phyloP scores from a whole-genome alignment of 2,888 invertebrate genomes.

The Doris montereyensis region DNA sequence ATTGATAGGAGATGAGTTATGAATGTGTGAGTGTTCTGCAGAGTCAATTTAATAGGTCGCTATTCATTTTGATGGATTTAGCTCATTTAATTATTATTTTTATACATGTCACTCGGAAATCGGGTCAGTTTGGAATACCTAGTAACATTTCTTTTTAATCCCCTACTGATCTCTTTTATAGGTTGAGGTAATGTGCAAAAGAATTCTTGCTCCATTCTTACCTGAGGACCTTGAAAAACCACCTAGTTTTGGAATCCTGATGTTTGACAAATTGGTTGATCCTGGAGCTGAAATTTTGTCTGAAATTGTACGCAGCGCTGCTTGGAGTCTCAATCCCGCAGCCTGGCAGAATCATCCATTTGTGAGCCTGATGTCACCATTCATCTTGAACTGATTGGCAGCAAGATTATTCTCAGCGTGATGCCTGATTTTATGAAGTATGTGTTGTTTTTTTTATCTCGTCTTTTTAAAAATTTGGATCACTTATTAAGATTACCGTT shows the following conservation, averaged over 20 bases:
- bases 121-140: no score
- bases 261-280: slow-evolving; percentile 31
- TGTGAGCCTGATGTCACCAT: slow-evolving; percentile 34
- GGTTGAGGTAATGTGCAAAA: slow-evolving; percentile 33
- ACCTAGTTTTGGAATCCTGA: slow-evolving; percentile 30
- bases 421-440: slow-evolving; percentile 34
- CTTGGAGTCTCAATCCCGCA: slow-evolving; percentile 34
- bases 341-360: slow-evolving; percentile 28
- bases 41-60: no score
- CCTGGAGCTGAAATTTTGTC: slow-evolving; percentile 26
- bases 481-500: no score
- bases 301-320: slow-evolving; percentile 34
- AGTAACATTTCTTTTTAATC: no score
- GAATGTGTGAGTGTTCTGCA: no score
- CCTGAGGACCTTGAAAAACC: slow-evolving; percentile 23
- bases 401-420: slow-evolving; percentile 31
- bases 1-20: no score
- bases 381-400: slow-evolving; percentile 35
- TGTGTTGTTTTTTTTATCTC: no score
- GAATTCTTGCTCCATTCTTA: slow-evolving; percentile 24
- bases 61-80: no score
- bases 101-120: no score
- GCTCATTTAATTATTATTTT: no score
- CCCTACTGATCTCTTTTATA: no score
- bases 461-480: no score